Conservation (phyloP, 2,797 vertebrate genomes). For the Petrocephalus schoutedeni region DNA sequence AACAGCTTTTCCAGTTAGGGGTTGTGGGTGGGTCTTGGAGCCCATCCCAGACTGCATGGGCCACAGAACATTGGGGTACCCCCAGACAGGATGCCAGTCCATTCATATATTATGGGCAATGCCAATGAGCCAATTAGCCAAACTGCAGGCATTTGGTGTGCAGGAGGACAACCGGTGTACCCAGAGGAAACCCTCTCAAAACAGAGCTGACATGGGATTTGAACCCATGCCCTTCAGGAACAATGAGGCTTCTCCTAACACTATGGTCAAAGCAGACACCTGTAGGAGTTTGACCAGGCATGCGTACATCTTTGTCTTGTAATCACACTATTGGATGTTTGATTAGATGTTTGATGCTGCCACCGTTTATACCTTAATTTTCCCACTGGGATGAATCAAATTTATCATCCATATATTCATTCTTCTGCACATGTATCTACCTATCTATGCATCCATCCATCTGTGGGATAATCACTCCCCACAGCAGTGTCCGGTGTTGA, state of each 20-base stretch:
- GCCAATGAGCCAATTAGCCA: neutral
- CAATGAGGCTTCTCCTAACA: neutral
- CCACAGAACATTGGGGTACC: neutral
- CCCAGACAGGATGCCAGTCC: neutral
- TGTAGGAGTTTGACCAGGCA: neutral
- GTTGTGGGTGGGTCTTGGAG: neutral
- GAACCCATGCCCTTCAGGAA: neutral
- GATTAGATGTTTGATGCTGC: neutral
- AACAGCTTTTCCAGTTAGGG: neutral
- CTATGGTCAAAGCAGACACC: neutral
- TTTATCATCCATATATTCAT: neutral
- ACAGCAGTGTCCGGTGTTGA: neutral
- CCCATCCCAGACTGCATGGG: neutral
- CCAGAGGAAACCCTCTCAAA: neutral
- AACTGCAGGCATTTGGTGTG: neutral
- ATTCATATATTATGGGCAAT: neutral
- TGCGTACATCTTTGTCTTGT: neutral
- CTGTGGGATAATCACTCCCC: neutral
- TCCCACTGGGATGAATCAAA: neutral
- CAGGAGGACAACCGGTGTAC: neutral
- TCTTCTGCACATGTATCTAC: neutral
- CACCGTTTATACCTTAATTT: neutral
- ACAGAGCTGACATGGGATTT: neutral
- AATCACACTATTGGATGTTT: neutral
- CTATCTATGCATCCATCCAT: neutral